These are phyloP conservation scores for Hyphantria cunea DNA, from an alignment of 1,140 invertebrate genomes.

Conservation along the genomic window DNA sequence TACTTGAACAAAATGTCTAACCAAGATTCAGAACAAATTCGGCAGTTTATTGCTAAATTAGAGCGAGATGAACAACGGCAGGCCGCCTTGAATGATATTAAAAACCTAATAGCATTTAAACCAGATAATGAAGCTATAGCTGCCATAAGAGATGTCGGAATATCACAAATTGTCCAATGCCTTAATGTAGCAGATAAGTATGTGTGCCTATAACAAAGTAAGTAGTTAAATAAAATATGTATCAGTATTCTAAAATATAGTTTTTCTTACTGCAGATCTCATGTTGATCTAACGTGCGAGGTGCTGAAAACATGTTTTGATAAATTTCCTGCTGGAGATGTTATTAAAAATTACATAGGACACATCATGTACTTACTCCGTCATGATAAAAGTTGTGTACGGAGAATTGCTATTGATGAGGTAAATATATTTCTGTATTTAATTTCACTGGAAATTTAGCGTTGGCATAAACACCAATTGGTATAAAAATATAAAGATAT, in stretches of 20 bases:
- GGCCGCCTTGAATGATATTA: slow-evolving; percentile 60
- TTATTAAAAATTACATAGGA: slow-evolving; percentile 71
- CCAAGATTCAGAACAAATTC: slow-evolving; percentile 48
- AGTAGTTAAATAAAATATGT: too few species aligned
- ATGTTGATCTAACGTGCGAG: slow-evolving; percentile 82
- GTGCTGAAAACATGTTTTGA: slow-evolving; percentile 82
- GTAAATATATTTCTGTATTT: too few species aligned
- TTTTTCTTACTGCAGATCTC: too few species aligned
- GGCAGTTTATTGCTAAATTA: slow-evolving; percentile 48
- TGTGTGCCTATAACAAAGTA: slow-evolving; percentile 13
- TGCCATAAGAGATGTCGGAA: slow-evolving; percentile 55
- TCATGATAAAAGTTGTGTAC: slow-evolving; percentile 80
- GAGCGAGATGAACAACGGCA: slow-evolving; percentile 50
- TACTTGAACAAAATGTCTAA: slow-evolving; percentile 41
- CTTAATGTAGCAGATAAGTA: slow-evolving; percentile 59
- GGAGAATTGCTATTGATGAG: slow-evolving; percentile 81
- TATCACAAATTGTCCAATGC: slow-evolving; percentile 63
- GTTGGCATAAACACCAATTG: too few species aligned
- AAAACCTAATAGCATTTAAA: slow-evolving; percentile 55
- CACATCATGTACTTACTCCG: slow-evolving; percentile 81
- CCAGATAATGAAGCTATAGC: slow-evolving; percentile 42
- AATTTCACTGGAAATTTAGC: too few species aligned
- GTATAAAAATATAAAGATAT: too few species aligned
- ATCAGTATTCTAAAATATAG: too few species aligned
- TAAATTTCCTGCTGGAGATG: slow-evolving; percentile 79